Base-by-base conservation (phyloP, 1,140 invertebrate genomes). In the Drosophila sp. region DNA sequence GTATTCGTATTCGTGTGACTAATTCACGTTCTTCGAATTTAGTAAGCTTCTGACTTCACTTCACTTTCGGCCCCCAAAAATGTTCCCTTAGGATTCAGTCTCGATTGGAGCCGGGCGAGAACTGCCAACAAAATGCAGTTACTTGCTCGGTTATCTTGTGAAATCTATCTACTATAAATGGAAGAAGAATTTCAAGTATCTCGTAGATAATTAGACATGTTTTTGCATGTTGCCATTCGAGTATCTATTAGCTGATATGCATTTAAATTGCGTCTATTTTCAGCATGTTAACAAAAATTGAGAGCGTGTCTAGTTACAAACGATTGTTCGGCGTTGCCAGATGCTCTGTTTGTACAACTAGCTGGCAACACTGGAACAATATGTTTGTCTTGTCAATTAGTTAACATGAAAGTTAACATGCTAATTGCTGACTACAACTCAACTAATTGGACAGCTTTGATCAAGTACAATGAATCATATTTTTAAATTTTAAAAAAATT, bases 21-120 rank as follows among this genome's bases (percentile, higher is more conserved):
- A 76, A 80, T 80, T 80, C 80, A 80, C 74, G 78, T 76, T 62
- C 54, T 54, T 74, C 58, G 65, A 79, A 75, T 79, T 79, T 63
- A 78, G 71, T 78, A 62, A 64, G 62, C 54, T 43, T 58, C 13
- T 27, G 38, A 27, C n/a, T n/a, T n/a, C n/a, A n/a, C n/a, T n/a
- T n/a, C n/a, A n/a, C n/a, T n/a, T n/a, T n/a, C n/a, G n/a, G n/a
- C n/a, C n/a, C n/a, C n/a, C n/a, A n/a, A n/a, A n/a, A n/a, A n/a
- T n/a, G n/a, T 57, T 38, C 38, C 41, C 41, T 27, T 43, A 38
- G n/a, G 34, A 34, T 27, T 36, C 32, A 21, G 7, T 54, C n/a
- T n/a, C n/a, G n/a, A n/a, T n/a, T 38, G n/a, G 14, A n/a, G 29
- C 27, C 32, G 16, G 7, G 1, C 27, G n/a, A 51, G 27, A 13